A percentile compares a stretch with the other conserved stretches of the same genome.
phyloP scores from a whole-genome alignment of 2,888 invertebrate species.

The Patella depressa region DNA sequence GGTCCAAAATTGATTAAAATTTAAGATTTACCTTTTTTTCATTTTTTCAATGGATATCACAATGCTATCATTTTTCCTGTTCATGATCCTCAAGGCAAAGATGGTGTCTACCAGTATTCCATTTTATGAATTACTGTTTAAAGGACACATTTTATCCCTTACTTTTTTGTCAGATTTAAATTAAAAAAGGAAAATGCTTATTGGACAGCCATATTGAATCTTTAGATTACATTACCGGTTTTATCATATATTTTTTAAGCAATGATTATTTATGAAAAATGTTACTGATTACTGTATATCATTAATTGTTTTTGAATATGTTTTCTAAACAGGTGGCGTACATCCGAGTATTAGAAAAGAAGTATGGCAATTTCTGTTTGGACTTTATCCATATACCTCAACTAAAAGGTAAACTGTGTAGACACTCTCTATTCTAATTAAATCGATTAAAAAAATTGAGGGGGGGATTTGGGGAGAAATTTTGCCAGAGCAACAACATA shows the following conservation, averaged over 20 bases:
- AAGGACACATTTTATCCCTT: too few species aligned
- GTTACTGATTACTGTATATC: background rate
- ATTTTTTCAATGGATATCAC: too few species aligned
- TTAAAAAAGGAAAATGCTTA: too few species aligned
- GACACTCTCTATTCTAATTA: background rate
- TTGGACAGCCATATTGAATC: background rate
- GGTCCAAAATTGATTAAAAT: too few species aligned
- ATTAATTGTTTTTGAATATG: constrained; percentile 13
- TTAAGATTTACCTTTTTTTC: too few species aligned
- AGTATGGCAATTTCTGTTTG: constrained; percentile 69
- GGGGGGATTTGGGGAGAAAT: too few species aligned
- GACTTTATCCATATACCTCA: constrained; percentile 65
- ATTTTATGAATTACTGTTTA: too few species aligned
- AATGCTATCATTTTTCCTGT: too few species aligned
- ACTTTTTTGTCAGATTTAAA: too few species aligned
- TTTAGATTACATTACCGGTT: background rate
- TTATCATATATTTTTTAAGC: background rate
- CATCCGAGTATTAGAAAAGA: constrained; percentile 57
- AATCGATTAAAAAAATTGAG: background rate
- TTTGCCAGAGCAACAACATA: too few species aligned
- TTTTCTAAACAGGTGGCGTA: constrained; percentile 56
- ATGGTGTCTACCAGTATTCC: too few species aligned
- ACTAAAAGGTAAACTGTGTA: constrained; percentile 56
- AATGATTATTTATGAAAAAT: background rate
- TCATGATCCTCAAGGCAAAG: too few species aligned